phyloP scores from a whole-genome alignment of 2,797 vertebrate genomes.

The Harpagifer antarcticus region DNA sequence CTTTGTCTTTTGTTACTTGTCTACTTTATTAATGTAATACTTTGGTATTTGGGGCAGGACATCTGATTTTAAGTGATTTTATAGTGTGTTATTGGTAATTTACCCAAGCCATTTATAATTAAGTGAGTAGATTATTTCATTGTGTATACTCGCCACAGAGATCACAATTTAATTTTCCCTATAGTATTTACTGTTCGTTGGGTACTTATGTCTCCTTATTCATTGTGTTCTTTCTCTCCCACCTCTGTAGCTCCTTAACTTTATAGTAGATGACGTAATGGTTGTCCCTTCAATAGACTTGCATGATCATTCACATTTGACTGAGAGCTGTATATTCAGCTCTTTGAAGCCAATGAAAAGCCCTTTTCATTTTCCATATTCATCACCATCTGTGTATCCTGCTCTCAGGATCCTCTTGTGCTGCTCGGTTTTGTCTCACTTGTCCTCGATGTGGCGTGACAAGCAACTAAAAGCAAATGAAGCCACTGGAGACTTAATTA shows the following conservation, averaged over 20 bases:
- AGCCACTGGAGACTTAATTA: constrained; percentile 34
- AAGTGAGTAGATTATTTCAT: neutral
- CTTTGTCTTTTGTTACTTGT: neutral
- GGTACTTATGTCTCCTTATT: neutral
- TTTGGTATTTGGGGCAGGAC: neutral
- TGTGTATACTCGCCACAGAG: neutral
- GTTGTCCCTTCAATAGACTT: neutral
- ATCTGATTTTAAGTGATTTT: neutral
- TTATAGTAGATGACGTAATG: constrained; percentile 11
- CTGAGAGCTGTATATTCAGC: constrained; percentile 14
- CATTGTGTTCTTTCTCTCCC: neutral
- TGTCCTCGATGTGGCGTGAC: constrained; percentile 39
- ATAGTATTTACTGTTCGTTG: neutral
- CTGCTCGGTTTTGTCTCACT: constrained; percentile 35
- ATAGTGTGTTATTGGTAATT: neutral
- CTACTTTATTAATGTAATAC: neutral
- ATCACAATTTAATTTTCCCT: neutral
- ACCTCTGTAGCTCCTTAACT: constrained; percentile 2
- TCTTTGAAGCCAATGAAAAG: constrained; percentile 45
- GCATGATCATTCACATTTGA: constrained; percentile 1
- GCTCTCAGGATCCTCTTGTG: constrained; percentile 32
- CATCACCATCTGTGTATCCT: constrained; percentile 41
- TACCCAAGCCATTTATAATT: neutral
- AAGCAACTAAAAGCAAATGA: constrained; percentile 38
- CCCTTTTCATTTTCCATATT: constrained; percentile 49